Evolutionary conservation across 2,888 invertebrate species (phyloP).

Genomic region (Andrena fulva): DNA sequence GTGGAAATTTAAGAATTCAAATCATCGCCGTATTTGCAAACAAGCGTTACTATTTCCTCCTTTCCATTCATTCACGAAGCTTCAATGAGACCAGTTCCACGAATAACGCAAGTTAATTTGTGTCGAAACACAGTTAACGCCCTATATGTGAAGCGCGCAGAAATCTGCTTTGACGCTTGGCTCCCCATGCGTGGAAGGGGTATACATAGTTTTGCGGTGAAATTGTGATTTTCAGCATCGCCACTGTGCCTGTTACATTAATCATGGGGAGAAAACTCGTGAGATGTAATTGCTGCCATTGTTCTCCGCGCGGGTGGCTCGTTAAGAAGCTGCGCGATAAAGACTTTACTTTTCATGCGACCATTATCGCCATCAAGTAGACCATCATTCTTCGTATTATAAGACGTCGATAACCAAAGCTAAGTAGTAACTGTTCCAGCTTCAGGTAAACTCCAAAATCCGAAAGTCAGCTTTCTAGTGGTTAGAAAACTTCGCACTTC

Average conservation of each 20-base stretch:
- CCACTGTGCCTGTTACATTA: conserved; percentile 67
- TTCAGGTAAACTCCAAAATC: background rate
- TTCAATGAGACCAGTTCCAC: conserved; percentile 57
- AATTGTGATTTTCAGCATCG: conserved; percentile 72
- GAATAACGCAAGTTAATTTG: conserved; percentile 64
- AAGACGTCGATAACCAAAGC: background rate
- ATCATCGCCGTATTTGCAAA: background rate
- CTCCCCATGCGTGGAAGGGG: conserved; percentile 76
- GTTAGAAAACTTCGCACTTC: conserved; percentile 4
- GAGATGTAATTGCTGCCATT: conserved; percentile 67
- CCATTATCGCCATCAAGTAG: background rate
- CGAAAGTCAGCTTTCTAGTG: conserved; percentile 2
- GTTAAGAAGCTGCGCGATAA: conserved; percentile 42
- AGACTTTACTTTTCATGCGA: conserved; percentile 31
- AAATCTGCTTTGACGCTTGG: conserved; percentile 80
- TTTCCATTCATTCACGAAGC: conserved; percentile 36
- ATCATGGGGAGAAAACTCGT: conserved; percentile 76
- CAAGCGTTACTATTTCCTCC: background rate
- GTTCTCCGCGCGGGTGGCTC: conserved; percentile 41
- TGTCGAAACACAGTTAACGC: conserved; percentile 81
- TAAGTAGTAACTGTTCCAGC: background rate
- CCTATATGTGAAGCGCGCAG: conserved; percentile 82
- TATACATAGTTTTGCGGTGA: conserved; percentile 71
- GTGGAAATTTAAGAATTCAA: background rate
- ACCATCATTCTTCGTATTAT: background rate